phyloP scores from a whole-genome alignment of 2,888 invertebrate genomes.

The Drosophila demipolita region DNA sequence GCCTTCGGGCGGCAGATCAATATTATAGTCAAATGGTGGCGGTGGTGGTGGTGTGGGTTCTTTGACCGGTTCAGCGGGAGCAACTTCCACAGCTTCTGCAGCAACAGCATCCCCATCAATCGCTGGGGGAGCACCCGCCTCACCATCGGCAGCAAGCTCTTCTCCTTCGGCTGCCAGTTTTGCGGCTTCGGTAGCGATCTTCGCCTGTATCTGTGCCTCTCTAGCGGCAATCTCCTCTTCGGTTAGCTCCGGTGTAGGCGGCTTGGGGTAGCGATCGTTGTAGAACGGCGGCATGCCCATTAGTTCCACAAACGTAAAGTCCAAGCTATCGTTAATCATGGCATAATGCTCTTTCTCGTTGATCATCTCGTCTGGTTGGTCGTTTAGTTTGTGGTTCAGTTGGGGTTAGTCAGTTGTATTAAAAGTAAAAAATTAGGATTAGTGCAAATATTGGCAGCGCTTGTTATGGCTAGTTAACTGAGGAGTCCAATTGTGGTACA shows the following conservation, averaged over 20 bases:
- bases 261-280: slow-evolving; percentile 85
- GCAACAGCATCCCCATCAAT: slow-evolving; percentile 42
- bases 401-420: slow-evolving; percentile 46
- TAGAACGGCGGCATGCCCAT: slow-evolving; percentile 87
- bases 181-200: slow-evolving; percentile 53
- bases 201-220: slow-evolving; percentile 63
- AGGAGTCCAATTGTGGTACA: slow-evolving; percentile 25
- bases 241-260: slow-evolving; percentile 84
- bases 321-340: slow-evolving; percentile 96
- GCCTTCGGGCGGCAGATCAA: slow-evolving; percentile 85
- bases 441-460: slow-evolving; percentile 45
- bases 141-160: slow-evolving; percentile 54
- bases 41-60: slow-evolving; percentile 84
- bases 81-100: slow-evolving; percentile 45
- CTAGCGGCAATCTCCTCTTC: slow-evolving; percentile 83
- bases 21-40: slow-evolving; percentile 85
- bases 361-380: slow-evolving; percentile 91
- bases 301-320: slow-evolving; percentile 95
- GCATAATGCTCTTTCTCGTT: slow-evolving; percentile 96
- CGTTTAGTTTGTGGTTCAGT: slow-evolving; percentile 29
- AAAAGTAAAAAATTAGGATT: slow-evolving; percentile 55
- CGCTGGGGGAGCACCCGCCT: slow-evolving; percentile 64
- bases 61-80: slow-evolving; percentile 67
- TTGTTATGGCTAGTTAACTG: slow-evolving; percentile 45
- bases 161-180: slow-evolving; percentile 40